These are phyloP conservation scores for Hiodon alosoides DNA, from an alignment of 2,113 vertebrate genomes.

Conservation along the genomic window DNA sequence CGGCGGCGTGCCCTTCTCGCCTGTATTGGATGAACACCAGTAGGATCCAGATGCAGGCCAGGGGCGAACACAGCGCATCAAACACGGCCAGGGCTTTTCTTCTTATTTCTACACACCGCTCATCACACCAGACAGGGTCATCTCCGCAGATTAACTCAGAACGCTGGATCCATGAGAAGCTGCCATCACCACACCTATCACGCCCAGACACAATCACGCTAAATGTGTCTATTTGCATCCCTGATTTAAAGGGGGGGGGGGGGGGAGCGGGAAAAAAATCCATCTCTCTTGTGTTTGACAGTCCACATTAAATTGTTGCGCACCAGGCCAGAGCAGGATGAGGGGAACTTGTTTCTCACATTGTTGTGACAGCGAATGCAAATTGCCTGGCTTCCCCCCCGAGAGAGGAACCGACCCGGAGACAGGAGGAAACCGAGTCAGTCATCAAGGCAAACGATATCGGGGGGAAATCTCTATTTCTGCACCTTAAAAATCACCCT, in stretches of 20 bases:
- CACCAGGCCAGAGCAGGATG: constrained; percentile 38
- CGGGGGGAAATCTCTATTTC: constrained; percentile 29
- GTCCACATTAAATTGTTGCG: constrained; percentile 54
- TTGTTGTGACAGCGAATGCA: constrained; percentile 64
- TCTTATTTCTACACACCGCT: constrained; percentile 24
- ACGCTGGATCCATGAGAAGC: constrained; percentile 41
- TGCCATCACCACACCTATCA: constrained; percentile 47
- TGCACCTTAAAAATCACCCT: constrained; percentile 49
- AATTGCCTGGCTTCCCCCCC: constrained; percentile 47
- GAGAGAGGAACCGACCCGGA: constrained; percentile 35
- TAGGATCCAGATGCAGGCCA: background rate
- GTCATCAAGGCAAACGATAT: constrained; percentile 31
- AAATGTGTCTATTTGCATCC: constrained; percentile 55
- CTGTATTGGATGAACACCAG: background rate
- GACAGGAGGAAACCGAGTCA: constrained; percentile 32
- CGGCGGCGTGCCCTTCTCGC: background rate
- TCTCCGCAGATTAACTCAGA: constrained; percentile 54
- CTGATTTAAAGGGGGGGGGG: constrained; percentile 23
- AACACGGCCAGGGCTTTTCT: constrained; percentile 32
- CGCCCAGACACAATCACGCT: constrained; percentile 46
- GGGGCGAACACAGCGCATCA: constrained; percentile 5
- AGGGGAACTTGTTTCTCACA: constrained; percentile 59
- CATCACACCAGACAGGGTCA: constrained; percentile 46
- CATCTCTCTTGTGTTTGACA: constrained; percentile 59
- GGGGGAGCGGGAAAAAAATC: constrained; percentile 30